A percentile compares a stretch with the other conserved stretches of the same genome.
These are phyloP conservation scores for Drosophila paranaensis DNA, from an alignment of 2,888 invertebrate genomes.

Conservation along the genomic window DNA sequence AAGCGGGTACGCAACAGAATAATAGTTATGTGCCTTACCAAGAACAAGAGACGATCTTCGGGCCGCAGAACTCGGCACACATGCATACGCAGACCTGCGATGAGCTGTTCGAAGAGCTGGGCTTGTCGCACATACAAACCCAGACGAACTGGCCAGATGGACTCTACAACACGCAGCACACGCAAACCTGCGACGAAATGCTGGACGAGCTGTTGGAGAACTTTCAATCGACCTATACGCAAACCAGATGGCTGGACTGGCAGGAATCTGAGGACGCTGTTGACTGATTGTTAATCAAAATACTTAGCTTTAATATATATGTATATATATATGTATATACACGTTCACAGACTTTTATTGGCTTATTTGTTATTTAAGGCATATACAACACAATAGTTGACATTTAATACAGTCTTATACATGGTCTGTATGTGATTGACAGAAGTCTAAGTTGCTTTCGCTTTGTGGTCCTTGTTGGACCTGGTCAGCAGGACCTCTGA, in stretches of 20 bases:
- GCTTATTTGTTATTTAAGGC: conserved; percentile 15
- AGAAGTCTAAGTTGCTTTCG: conserved; percentile 32
- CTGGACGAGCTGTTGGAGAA: conserved; percentile 80
- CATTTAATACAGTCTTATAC: conserved; percentile 11
- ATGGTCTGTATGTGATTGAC: neutral
- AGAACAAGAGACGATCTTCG: conserved; percentile 53
- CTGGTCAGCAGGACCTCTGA: conserved; percentile 76
- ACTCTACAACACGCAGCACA: conserved; percentile 82
- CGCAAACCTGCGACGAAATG: conserved; percentile 83
- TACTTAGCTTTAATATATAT: neutral
- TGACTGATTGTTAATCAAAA: conserved; percentile 14
- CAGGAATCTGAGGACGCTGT: conserved; percentile 29
- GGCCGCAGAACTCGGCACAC: conserved; percentile 57
- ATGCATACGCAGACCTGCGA: conserved; percentile 86
- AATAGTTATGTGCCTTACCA: conserved; percentile 26
- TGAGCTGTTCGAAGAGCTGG: conserved; percentile 86
- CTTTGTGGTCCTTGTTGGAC: conserved; percentile 11
- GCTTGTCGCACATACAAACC: conserved; percentile 88
- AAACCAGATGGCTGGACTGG: conserved; percentile 83
- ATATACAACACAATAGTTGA: conserved; percentile 11
- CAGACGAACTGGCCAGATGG: conserved; percentile 87
- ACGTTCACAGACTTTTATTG: conserved; percentile 14
- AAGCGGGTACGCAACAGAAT: neutral
- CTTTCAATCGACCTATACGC: conserved; percentile 83
- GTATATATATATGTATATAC: neutral